Percentiles rank a stretch among this genome's conserved stretches.
Conservation (phyloP, 2,113 vertebrate genomes). For the Crotalus tigris region DNA sequence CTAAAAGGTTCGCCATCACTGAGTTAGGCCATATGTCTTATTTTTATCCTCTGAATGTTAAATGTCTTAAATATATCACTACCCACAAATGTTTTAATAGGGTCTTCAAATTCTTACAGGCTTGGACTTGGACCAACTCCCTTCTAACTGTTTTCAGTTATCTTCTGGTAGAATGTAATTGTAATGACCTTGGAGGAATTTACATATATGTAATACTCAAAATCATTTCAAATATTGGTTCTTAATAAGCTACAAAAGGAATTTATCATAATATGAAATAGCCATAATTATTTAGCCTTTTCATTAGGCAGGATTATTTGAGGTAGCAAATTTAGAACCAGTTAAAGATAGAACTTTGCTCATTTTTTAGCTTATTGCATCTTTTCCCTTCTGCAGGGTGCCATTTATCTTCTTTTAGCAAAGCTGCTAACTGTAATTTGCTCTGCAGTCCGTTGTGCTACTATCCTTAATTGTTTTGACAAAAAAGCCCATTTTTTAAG, state of each 20-base stretch:
- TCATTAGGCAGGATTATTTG: not conserved
- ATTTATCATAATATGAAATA: not conserved
- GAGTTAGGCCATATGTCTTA: not conserved
- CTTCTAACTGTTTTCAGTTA: not conserved
- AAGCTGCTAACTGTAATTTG: not conserved
- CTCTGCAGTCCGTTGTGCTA: not conserved
- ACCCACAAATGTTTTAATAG: not conserved
- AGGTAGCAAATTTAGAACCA: not conserved
- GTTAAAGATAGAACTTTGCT: not conserved
- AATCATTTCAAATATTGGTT: not conserved
- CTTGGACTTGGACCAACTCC: not conserved
- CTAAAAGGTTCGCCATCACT: no score
- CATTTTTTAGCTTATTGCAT: not conserved
- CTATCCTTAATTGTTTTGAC: not conserved
- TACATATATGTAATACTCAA: not conserved
- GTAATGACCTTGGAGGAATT: not conserved
- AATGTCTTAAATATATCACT: not conserved
- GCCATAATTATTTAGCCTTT: not conserved
- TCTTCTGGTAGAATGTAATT: not conserved
- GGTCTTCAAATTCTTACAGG: not conserved
- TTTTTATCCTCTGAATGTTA: not conserved
- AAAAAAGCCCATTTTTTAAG: not conserved
- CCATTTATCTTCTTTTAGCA: not conserved
- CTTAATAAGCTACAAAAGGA: not conserved
- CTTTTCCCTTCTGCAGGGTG: not conserved